Conservation (phyloP, 2,888 invertebrate genomes). For the Harpalus rubripes region DNA sequence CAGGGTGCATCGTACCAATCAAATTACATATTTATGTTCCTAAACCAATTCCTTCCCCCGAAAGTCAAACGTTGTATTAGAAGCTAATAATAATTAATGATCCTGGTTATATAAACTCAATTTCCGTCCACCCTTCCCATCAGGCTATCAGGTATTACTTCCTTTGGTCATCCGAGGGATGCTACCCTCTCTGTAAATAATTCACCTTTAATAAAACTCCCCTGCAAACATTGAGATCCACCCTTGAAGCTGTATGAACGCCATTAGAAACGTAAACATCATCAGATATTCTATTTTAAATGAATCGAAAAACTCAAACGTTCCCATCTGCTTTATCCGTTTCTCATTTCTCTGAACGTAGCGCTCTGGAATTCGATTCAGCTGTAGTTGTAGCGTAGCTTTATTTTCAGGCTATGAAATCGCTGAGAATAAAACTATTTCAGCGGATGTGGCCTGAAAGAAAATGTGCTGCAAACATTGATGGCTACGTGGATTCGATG, state of each 20-base stretch:
- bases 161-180: conserved; percentile 36
- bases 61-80: not conserved
- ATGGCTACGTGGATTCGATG: not conserved
- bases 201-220: conserved; percentile 46
- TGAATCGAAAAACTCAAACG: conserved; percentile 38
- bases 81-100: conserved; percentile 45
- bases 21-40: conserved; percentile 17
- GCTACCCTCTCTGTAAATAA: conserved; percentile 33
- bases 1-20: not conserved
- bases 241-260: conserved; percentile 20
- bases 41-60: not conserved
- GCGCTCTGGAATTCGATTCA: not conserved
- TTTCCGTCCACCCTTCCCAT: conserved; percentile 26
- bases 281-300: conserved; percentile 55
- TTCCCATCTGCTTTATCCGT: conserved; percentile 25
- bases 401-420: conserved; percentile 8
- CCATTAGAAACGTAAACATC: conserved; percentile 42
- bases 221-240: conserved; percentile 38
- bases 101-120: conserved; percentile 20
- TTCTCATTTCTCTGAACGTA: conserved; percentile 9
- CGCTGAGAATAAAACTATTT: conserved; percentile 19
- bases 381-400: not conserved
- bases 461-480: not conserved
- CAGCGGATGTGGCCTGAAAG: not conserved
- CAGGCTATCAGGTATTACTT: conserved; percentile 30